Evolutionary conservation across 2,797 vertebrate genomes (phyloP).

Genomic region (Smutsia gigantea): DNA sequence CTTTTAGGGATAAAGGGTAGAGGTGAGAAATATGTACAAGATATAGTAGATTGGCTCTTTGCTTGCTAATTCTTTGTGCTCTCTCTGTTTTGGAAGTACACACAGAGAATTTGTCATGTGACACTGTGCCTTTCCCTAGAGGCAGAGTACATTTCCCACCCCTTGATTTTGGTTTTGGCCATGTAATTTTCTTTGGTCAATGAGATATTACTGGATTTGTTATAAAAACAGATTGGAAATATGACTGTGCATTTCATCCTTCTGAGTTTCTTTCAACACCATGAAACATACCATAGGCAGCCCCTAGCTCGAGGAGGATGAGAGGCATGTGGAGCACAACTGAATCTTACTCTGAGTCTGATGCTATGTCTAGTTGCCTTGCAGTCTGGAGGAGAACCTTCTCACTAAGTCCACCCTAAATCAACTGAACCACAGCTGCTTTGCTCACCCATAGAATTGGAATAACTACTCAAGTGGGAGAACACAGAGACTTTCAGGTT

Average conservation of each 20-base stretch:
- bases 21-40: not conserved
- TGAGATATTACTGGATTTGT: not conserved
- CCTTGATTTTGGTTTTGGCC: not conserved
- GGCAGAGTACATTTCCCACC: not conserved
- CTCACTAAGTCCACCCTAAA: not conserved
- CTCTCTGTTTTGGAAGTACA: not conserved
- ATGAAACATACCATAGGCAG: not conserved
- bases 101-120: not conserved
- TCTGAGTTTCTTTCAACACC: not conserved
- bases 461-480: not conserved
- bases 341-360: not conserved
- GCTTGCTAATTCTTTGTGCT: not conserved
- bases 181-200: not conserved
- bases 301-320: not conserved
- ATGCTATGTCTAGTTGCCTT: not conserved
- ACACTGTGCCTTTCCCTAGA: not conserved
- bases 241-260: not conserved
- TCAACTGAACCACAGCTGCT: not conserved
- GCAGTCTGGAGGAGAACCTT: not conserved
- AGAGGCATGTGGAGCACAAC: not conserved
- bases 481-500: not conserved
- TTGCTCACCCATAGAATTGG: not conserved
- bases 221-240: not conserved
- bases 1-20: not conserved
- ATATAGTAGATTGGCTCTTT: not conserved